Evolutionary conservation across 1,140 invertebrate species (phyloP).

Genomic region (Hypothenemus hampei): DNA sequence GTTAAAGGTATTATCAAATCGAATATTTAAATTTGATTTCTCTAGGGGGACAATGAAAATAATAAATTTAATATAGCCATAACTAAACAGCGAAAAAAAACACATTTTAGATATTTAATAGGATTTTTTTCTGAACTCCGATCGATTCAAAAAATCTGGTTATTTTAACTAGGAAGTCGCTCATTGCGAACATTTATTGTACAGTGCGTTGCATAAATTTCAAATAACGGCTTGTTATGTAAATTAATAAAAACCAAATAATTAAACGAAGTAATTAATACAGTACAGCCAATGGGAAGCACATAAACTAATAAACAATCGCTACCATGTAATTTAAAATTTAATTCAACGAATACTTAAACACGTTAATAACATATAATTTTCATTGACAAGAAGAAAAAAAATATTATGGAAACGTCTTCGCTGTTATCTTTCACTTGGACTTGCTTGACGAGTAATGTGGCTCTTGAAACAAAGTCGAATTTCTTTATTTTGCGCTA

Average conservation of each 20-base stretch:
- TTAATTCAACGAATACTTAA: neutral
- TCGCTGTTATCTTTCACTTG: neutral
- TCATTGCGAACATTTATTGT: neutral
- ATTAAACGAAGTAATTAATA: constrained; percentile 14
- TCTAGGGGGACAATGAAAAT: no score
- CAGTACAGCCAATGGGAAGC: constrained; percentile 1
- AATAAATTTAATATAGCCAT: no score
- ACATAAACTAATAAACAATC: neutral
- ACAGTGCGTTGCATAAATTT: neutral
- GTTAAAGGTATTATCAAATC: neutral
- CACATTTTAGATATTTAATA: no score
- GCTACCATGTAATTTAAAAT: neutral
- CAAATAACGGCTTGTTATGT: constrained; percentile 6
- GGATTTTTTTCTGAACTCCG: no score
- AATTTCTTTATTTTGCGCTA: neutral
- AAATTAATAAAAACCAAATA: constrained; percentile 12
- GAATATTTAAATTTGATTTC: neutral
- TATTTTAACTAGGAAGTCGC: neutral
- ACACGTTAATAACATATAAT: no score
- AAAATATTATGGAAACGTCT: neutral
- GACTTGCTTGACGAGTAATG: neutral
- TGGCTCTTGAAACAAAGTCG: neutral
- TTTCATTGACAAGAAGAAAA: neutral
- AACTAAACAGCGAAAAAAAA: no score
- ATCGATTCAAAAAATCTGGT: no score